phyloP scores from a whole-genome alignment of 1,140 invertebrate genomes.

The Cyrtorhinus lividipennis region DNA sequence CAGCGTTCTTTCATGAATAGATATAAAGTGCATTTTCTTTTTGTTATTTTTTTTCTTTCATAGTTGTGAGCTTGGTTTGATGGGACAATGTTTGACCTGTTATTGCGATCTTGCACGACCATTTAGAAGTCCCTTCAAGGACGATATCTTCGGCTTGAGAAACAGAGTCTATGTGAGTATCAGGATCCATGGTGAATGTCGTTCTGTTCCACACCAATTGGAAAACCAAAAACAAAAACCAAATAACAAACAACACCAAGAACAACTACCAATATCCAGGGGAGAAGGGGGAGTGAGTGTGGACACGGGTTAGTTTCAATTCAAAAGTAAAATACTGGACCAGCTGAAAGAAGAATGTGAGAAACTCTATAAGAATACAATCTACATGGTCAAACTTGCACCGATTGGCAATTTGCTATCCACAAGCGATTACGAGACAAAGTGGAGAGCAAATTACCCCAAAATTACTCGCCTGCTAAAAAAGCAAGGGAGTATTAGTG shows the following conservation, averaged over 20 bases:
- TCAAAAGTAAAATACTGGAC: too few relatives aligned
- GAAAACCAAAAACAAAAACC: constrained; percentile 22
- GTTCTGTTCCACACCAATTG: constrained; percentile 43
- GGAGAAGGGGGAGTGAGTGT: constrained; percentile 18
- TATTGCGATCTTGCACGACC: constrained; percentile 99
- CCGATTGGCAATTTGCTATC: too few relatives aligned
- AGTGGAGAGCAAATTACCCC: too few relatives aligned
- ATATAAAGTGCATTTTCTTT: constrained; percentile 1
- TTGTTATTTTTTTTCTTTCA: too few relatives aligned
- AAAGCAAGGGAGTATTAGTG: too few relatives aligned
- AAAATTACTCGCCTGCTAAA: too few relatives aligned
- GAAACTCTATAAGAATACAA: too few relatives aligned
- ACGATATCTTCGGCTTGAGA: constrained; percentile 94
- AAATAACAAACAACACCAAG: constrained; percentile 30
- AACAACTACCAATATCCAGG: background rate
- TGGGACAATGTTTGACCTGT: constrained; percentile 53
- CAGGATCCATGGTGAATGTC: constrained; percentile 94
- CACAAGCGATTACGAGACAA: too few relatives aligned
- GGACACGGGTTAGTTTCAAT: constrained; percentile 13
- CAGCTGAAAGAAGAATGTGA: too few relatives aligned
- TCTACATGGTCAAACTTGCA: too few relatives aligned
- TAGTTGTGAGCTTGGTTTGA: constrained; percentile 4
- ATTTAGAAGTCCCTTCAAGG: constrained; percentile 98
- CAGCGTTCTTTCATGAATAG: background rate
- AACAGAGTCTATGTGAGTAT: constrained; percentile 96